These are phyloP conservation scores for Zoroaster sp. DNA, from an alignment of 53 echinoderm and acorn worm genomes.

Conservation along the genomic window DNA sequence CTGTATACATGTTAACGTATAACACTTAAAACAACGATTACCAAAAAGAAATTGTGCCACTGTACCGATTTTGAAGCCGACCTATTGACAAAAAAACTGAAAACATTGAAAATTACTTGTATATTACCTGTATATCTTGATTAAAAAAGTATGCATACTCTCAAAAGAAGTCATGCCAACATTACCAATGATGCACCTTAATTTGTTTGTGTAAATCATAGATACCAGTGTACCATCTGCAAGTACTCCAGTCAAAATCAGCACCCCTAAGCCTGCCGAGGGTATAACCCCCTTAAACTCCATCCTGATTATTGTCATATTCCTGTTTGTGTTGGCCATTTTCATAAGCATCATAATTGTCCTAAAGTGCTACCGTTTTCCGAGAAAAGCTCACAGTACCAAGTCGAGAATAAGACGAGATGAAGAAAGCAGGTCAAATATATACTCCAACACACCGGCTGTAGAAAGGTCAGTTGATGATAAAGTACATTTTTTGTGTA, in stretches of 20 bases:
- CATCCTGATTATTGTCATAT: neutral
- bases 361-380: neutral
- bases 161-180: too few species aligned
- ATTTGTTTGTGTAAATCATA: neutral
- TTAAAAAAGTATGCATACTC: too few species aligned
- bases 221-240: neutral
- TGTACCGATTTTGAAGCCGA: too few species aligned
- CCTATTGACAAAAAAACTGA: too few species aligned
- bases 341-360: neutral
- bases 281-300: neutral
- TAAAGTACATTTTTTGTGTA: too few species aligned
- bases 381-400: neutral
- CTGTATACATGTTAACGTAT: too few species aligned
- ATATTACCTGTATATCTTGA: too few species aligned
- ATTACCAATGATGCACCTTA: neutral
- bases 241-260: neutral
- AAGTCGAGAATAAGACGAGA: conserved; percentile 57
- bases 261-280: neutral
- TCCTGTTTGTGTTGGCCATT: neutral
- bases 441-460: conserved; percentile 59
- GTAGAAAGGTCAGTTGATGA: neutral
- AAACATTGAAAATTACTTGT: too few species aligned
- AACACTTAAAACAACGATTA: too few species aligned
- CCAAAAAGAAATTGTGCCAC: too few species aligned
- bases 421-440: conserved; percentile 81